Base-by-base conservation (phyloP, 2,888 invertebrate genomes). In the Eupsilia transversa region DNA sequence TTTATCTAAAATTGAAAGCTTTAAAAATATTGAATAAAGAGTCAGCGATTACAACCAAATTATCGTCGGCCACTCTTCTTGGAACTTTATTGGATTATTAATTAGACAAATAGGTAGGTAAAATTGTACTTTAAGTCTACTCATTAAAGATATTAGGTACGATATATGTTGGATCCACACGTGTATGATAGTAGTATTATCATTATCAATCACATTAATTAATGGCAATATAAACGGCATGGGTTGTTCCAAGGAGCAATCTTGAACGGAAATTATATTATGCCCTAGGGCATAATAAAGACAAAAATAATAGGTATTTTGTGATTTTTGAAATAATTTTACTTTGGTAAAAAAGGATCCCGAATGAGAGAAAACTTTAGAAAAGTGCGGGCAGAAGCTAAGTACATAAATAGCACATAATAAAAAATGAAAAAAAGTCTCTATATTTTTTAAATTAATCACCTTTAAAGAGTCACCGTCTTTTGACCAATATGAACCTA, bases 81-180 rank as follows among this genome's bases (percentile, higher is more conserved):
- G 14, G 41, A 41, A 41, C 0, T 10, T 20, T 20, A 41, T 20
- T 63, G 20, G 20, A 63, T 10, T 20, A 43, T 43, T 30, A 70
- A 57, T 52, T 30, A 71, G 23, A 52, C 35, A 64, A 72, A 38
- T 71, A 30, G 30, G 27, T 64, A 79, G 30, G 27, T 64, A 79
- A n/a, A 17, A 46, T 74, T 74, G 12, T 6, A 46, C 61, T 79
- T 64, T 77, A 52, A 52, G 17, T 70, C 63, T 38, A 33, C 43
- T 38, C 30, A 43, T 63, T 59, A 30, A 71, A 23, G 30, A 49
- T 46, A 41, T n/a, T 3, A 35, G 27, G 17, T 70, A 49, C 30
- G 14, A n/a, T n/a, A n/a, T 46, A 64, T 23, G 4, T 23, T 46
- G 9, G 23, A 30, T 64, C n/a, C 27, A 43, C 77, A 80, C 73